Conservation (phyloP, 2,113 vertebrate species). For the Scomber japonicus region DNA sequence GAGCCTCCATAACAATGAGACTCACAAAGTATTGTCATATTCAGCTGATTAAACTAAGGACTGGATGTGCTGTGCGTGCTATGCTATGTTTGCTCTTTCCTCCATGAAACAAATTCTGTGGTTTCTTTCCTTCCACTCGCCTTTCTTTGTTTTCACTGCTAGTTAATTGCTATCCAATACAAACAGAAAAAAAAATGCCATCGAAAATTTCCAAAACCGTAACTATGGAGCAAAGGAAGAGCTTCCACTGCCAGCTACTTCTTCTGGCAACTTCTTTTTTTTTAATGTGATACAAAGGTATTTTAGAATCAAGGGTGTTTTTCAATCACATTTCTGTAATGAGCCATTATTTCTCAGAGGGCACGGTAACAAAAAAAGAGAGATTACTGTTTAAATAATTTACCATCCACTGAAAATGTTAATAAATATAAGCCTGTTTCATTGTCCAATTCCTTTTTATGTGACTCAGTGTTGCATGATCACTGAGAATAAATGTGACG, state of each 20-base stretch:
- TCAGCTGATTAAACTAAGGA: conserved; percentile 43
- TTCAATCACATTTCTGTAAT: conserved; percentile 20
- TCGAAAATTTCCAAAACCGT: background rate
- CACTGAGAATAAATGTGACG: conserved; percentile 31
- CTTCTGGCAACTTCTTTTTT: background rate
- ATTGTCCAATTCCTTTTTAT: conserved; percentile 26
- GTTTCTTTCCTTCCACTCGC: conserved; percentile 6
- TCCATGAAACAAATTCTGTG: conserved; percentile 22
- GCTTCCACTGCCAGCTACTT: background rate
- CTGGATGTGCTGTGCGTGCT: conserved; percentile 14
- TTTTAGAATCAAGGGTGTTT: background rate
- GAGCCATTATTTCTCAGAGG: background rate
- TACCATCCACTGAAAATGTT: background rate
- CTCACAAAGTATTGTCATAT: conserved; percentile 39
- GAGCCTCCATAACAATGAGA: conserved; percentile 37
- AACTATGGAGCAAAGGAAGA: background rate
- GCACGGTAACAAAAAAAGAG: background rate
- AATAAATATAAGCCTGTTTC: conserved; percentile 3
- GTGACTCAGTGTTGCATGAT: conserved; percentile 10
- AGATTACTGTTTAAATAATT: conserved; percentile 4
- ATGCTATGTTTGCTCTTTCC: conserved; percentile 31
- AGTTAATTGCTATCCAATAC: conserved; percentile 52
- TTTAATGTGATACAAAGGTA: conserved; percentile 5
- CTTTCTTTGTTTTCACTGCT: conserved; percentile 31
- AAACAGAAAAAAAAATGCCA: conserved; percentile 19